Evolutionary conservation across 2,888 invertebrate genomes (phyloP).

Genomic region (Cataglyphis livida): DNA sequence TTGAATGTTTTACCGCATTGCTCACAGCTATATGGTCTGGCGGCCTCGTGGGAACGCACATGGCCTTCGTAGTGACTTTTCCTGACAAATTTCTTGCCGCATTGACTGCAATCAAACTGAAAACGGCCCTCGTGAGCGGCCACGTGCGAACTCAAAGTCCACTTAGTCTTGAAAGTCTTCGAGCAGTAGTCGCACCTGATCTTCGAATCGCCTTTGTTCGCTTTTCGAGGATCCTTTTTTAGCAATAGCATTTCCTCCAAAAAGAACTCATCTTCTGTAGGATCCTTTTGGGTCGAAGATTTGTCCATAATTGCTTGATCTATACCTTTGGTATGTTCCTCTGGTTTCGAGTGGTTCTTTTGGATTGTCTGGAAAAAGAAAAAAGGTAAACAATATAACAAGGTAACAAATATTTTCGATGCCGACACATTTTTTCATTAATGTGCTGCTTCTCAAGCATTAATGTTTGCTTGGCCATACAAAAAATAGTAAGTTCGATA

Average conservation of each 20-base stretch:
- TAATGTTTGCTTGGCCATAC: neutral
- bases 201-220: slow-evolving; percentile 68
- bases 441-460: neutral
- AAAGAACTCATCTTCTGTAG: slow-evolving; percentile 80
- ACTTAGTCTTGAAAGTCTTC: slow-evolving; percentile 84
- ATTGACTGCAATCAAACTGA: slow-evolving; percentile 84
- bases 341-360: slow-evolving; percentile 74
- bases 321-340: slow-evolving; percentile 75
- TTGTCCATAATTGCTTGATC: slow-evolving; percentile 59
- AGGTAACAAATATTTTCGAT: neutral
- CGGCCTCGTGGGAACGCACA: slow-evolving; percentile 83
- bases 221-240: slow-evolving; percentile 75
- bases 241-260: slow-evolving; percentile 82
- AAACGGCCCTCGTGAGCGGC: slow-evolving; percentile 84
- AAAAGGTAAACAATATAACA: no score
- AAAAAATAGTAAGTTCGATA: neutral
- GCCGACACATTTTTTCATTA: neutral
- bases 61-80: slow-evolving; percentile 85
- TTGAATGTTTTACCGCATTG: slow-evolving; percentile 84
- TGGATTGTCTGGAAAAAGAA: slow-evolving; percentile 36
- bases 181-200: slow-evolving; percentile 84
- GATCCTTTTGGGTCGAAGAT: slow-evolving; percentile 43
- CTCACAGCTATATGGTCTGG: slow-evolving; percentile 83
- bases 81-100: slow-evolving; percentile 84
- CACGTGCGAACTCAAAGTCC: slow-evolving; percentile 84